Conservation (phyloP, 2,888 invertebrate genomes). For the Ennomos fuscantarius region DNA sequence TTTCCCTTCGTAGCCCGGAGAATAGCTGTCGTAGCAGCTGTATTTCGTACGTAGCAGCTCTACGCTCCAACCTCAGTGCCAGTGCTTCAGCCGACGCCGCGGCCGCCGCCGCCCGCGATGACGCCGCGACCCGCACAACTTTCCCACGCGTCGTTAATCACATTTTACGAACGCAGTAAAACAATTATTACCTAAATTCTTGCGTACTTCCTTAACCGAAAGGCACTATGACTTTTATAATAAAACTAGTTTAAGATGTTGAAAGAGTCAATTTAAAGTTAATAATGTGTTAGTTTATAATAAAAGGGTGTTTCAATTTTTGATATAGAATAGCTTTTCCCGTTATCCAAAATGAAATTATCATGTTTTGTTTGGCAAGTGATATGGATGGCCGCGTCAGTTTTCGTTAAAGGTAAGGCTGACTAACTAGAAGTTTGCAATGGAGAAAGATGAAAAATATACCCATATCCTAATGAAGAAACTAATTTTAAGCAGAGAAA, state of each 20-base stretch:
- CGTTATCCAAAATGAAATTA: conserved; percentile 52
- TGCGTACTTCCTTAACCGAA: conserved; percentile 26
- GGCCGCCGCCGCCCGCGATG: conserved; percentile 60
- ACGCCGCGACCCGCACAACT: conserved; percentile 53
- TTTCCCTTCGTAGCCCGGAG: conserved; percentile 5
- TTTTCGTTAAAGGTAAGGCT: conserved; percentile 71
- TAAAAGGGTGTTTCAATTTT: conserved; percentile 39
- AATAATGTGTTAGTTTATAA: conserved; percentile 21
- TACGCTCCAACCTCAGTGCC: conserved; percentile 47
- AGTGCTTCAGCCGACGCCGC: conserved; percentile 69
- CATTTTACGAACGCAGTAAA: conserved; percentile 70
- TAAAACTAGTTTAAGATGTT: conserved; percentile 9
- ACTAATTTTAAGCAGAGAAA: too few relatives aligned
- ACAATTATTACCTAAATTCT: conserved; percentile 43
- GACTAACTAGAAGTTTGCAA: conserved; percentile 1
- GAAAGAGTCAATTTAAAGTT: conserved; percentile 11
- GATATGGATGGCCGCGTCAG: conserved; percentile 61
- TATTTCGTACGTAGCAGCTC: conserved; percentile 49
- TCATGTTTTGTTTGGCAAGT: conserved; percentile 52
- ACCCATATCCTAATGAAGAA: too few relatives aligned
- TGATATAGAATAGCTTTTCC: conserved; percentile 34
- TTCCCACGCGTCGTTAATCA: conserved; percentile 66
- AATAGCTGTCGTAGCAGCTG: conserved; percentile 25
- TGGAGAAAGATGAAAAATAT: too few relatives aligned
- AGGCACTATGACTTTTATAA: conserved; percentile 18